Evolutionary conservation across 1,140 invertebrate species (phyloP), one percentile per base, ranked within the genome.

Genomic region (Drosophila obscura): DNA sequence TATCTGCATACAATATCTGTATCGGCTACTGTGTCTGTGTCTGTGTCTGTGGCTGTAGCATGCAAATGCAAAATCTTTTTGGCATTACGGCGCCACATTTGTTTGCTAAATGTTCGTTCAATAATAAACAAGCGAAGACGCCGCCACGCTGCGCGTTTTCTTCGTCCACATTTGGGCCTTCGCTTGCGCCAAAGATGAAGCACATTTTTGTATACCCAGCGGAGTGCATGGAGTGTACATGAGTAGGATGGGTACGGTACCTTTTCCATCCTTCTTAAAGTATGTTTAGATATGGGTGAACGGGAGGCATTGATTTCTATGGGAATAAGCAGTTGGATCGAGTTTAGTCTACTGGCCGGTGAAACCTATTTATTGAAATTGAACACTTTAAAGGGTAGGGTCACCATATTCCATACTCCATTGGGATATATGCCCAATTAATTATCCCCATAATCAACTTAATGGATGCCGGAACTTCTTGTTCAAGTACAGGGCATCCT

Each of bases 121-220:
- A 83, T 84, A 83, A 76, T 74, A 83, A 83, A 83, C 80, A 83
- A 63, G 15, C 64, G 65, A 46, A 80, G 67, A 62, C 58, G 65
- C 39, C 67, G 49, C 58, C 66, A 41, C 9, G 35, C 35, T 4
- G 35, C 9, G 4, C 35, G 11, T 11, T 39, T 3, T 1, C 35
- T 11, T 44, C 63, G 71, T 77, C 80, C 77, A 84, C 73, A 74
- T 80, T 80, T 68, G 57, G 75, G 77, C 74, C 74, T 82, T 83
- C 60, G 78, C 83, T 82, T 82, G 61, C 19, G 69, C 46, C 64
- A 28, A 71, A 74, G 79, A 68, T 35, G 44, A 22, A 31, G 19
- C 68, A 69, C 49, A 68, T 52, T 68, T 56, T 57, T 43, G 45
- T 26, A 50, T 69, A 68, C 66, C 51, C 51, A 64, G 64, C 4